A percentile compares a stretch with the other conserved stretches of the same genome.
Evolutionary conservation across 2,888 invertebrate genomes (phyloP).

Genomic region (Ptychoptera contaminata): DNA sequence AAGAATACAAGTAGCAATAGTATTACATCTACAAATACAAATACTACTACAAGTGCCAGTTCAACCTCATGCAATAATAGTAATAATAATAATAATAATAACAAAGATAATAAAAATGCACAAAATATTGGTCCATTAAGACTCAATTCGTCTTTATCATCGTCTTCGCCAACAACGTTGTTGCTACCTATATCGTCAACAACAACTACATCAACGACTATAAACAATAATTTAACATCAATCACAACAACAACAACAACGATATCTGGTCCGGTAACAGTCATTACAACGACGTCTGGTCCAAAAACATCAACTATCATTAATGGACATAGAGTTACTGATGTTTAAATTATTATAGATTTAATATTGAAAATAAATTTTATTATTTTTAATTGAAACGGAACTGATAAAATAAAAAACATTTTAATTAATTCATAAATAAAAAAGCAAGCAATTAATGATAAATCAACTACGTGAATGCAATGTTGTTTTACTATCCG

Average conservation of each 20-base stretch:
- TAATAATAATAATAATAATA: conserved; percentile 8
- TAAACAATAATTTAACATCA: no score
- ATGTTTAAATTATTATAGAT: conserved; percentile 18
- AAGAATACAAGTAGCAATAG: background rate
- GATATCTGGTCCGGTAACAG: conserved; percentile 16
- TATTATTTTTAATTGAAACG: no score
- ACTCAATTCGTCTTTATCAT: no score
- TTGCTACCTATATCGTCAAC: conserved; percentile 8
- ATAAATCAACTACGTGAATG: no score
- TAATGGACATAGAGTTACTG: conserved; percentile 27
- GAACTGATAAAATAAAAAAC: no score
- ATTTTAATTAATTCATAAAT: no score
- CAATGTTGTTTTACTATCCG: no score
- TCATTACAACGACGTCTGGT: conserved; percentile 9
- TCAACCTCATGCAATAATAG: no score
- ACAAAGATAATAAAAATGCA: no score
- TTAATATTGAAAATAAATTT: conserved; percentile 1
- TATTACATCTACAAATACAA: conserved; percentile 16
- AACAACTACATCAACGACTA: conserved; percentile 7
- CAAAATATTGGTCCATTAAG: conserved; percentile 9
- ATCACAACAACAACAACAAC: background rate
- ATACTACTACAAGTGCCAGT: conserved; percentile 10
- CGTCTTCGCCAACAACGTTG: background rate
- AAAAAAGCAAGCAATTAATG: no score
- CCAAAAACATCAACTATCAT: conserved; percentile 6